Conservation (phyloP, 2,888 invertebrate genomes). For the Pardosa pseudoannulata region DNA sequence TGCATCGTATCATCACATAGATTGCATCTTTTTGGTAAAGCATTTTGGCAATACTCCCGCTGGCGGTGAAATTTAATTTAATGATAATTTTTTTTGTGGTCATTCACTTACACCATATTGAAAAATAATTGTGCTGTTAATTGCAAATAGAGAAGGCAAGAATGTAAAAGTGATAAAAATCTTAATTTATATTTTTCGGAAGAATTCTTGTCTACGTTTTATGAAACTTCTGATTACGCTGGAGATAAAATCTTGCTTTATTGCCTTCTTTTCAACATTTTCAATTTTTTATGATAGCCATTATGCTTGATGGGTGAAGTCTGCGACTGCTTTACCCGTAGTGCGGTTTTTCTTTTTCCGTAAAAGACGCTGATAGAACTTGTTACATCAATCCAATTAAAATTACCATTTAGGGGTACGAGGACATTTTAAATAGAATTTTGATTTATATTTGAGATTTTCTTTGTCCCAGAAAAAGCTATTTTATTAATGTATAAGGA, state of each 20-base stretch:
- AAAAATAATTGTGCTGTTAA: slow-evolving; percentile 13
- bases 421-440: no score
- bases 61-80: neutral
- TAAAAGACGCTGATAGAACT: no score
- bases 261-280: neutral
- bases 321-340: no score
- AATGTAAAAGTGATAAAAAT: slow-evolving; percentile 1
- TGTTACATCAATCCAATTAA: no score
- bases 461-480: no score
- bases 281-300: neutral
- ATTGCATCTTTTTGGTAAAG: slow-evolving; percentile 2
- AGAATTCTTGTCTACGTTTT: neutral
- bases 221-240: neutral
- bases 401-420: no score
- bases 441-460: no score
- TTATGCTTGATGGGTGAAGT: no score
- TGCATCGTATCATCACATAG: neutral
- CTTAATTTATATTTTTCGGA: neutral
- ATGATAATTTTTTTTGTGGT: slow-evolving; percentile 5
- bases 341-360: no score
- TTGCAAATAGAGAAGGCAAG: neutral
- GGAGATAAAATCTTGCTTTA: neutral
- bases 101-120: neutral
- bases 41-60: neutral
- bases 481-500: no score